These are phyloP conservation scores for Dioctria linearis DNA, from an alignment of 2,888 invertebrate species.

Conservation along the genomic window DNA sequence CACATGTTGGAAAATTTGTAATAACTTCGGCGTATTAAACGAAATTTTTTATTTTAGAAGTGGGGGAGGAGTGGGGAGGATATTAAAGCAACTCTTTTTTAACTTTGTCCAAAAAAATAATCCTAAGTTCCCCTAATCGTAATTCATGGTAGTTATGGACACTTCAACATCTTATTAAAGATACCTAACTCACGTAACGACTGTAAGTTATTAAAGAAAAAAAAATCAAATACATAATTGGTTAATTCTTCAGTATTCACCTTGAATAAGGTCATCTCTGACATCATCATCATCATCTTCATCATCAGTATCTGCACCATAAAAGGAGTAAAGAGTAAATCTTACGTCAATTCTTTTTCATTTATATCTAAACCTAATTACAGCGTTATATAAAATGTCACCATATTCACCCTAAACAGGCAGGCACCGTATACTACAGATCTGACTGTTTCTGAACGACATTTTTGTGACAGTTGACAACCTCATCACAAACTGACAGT, in stretches of 20 bases:
- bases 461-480: slow-evolving; percentile 54
- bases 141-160: too few species aligned
- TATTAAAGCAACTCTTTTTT: too few species aligned
- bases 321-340: neutral
- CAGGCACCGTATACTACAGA: neutral
- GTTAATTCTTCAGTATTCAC: neutral
- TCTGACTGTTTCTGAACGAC: slow-evolving; percentile 35
- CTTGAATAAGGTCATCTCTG: neutral
- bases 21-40: too few species aligned
- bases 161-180: too few species aligned
- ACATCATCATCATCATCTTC: neutral
- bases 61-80: too few species aligned
- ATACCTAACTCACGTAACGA: too few species aligned
- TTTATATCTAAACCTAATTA: slow-evolving; percentile 34
- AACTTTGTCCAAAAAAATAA: too few species aligned
- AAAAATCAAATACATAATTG: too few species aligned
- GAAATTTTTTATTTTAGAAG: too few species aligned
- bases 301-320: neutral
- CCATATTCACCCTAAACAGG: neutral
- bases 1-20: too few species aligned
- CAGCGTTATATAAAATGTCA: slow-evolving; percentile 33
- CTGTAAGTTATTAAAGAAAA: too few species aligned
- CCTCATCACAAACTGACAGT: slow-evolving; percentile 54
- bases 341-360: slow-evolving; percentile 1
- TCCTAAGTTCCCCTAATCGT: too few species aligned